Conservation (phyloP, 2,888 invertebrate species). For the Empis livida region DNA sequence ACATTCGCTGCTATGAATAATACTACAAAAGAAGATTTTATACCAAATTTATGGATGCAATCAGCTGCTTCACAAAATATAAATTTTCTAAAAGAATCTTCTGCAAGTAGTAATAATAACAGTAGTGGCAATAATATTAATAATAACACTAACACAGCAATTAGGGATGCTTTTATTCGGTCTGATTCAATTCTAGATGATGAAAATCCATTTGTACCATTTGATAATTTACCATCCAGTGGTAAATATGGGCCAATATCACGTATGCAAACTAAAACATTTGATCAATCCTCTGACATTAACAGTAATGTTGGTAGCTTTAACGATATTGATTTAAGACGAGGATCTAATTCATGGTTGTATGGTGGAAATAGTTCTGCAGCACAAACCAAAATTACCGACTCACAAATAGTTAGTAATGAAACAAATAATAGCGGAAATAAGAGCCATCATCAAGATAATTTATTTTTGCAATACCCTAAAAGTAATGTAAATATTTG, state of each 20-base stretch:
- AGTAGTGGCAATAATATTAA: conserved; percentile 6
- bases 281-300: conserved; percentile 12
- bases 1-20: not conserved
- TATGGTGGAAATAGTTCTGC: conserved; percentile 13
- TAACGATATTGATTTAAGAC: not conserved
- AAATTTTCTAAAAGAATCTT: not conserved
- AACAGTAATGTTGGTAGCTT: conserved; percentile 13
- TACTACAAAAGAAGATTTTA: conserved; percentile 10
- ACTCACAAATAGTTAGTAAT: too few species aligned
- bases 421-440: not conserved
- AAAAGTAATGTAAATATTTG: too few species aligned
- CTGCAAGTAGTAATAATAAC: not conserved
- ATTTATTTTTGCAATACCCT: too few species aligned
- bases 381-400: conserved; percentile 9
- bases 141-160: conserved; percentile 7
- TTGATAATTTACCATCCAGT: conserved; percentile 44
- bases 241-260: conserved; percentile 60
- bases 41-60: conserved; percentile 10
- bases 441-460: too few species aligned
- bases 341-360: conserved; percentile 10
- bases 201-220: conserved; percentile 48
- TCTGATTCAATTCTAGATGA: conserved; percentile 45
- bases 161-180: conserved; percentile 33
- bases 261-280: conserved; percentile 24
- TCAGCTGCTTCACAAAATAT: not conserved